Base-by-base conservation (phyloP, 1,140 invertebrate species). In the Macrotrachela quadricornifera region DNA sequence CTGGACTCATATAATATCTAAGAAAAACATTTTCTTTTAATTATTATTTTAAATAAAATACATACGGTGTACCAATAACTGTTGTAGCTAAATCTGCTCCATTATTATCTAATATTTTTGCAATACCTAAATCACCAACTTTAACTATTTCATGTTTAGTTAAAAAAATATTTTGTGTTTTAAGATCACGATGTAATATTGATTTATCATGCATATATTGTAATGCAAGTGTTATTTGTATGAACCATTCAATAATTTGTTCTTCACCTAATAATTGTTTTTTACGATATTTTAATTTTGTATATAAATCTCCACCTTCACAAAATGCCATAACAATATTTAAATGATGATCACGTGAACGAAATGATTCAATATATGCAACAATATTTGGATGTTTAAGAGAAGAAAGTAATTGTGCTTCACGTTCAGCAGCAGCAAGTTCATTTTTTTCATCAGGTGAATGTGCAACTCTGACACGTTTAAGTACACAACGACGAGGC, bases 261-360 rank as follows among this genome's bases (percentile, higher is more conserved):
- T 64, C 59, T 58, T 76, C 74, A 17, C 67, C 65, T 37, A 73
- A 57, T 21, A 15, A 16, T 6, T 43, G 15, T 6, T 69, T 67
- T 57, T 69, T 68, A 40, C 68, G 66, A 55, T 71, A 67, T 54
- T 71, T 71, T n/a, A 76, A 64, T 48, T 62, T 63, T 13, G 61
- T 63, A 57, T 73, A 73, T 16, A 76, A 57, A 58, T 75, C 74
- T 13, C 74, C 74, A 42, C 70, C 71, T 54, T 74, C 74, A 62
- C 73, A 74, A 51, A 65, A 76, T 55, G 70, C 66, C 74, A 76
- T 76, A 13, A 73, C 71, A 56, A 76, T 74, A 56, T 68, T 71
- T 8, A 76, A 58, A 55, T 61, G 67, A 6, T 69, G 68, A 40
- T 70, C 64, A 30, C 21, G 21, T 11, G 63, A 57, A 39, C 71